phyloP scores from a whole-genome alignment of 2,888 invertebrate genomes.

The Arctia plantaginis region DNA sequence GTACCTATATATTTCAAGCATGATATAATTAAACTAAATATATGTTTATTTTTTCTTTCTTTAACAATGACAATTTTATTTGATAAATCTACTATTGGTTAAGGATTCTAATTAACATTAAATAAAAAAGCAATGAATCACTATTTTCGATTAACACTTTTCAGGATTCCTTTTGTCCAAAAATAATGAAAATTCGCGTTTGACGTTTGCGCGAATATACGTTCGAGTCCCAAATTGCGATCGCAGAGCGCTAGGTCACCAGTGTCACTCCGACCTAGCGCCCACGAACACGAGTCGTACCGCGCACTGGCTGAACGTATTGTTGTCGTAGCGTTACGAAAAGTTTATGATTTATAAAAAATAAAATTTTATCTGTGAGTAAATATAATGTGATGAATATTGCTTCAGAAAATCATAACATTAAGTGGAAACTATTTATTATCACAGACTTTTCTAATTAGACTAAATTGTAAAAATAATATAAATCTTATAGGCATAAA shows the following conservation, averaged over 20 bases:
- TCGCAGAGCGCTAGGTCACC: slow-evolving; percentile 57
- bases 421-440: slow-evolving; percentile 28
- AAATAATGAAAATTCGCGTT: slow-evolving; percentile 36
- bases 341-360: slow-evolving; percentile 32
- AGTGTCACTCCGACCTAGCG: slow-evolving; percentile 59
- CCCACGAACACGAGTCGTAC: slow-evolving; percentile 50
- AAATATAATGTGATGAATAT: slow-evolving; percentile 24
- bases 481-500: not conserved
- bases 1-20: not conserved
- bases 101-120: not conserved
- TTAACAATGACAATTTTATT: no score
- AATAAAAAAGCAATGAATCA: not conserved
- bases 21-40: not conserved
- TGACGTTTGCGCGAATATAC: slow-evolving; percentile 57
- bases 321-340: slow-evolving; percentile 36
- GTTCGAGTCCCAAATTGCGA: slow-evolving; percentile 58
- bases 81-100: not conserved
- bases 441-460: slow-evolving; percentile 33
- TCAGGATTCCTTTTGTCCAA: not conserved
- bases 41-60: no score
- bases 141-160: not conserved
- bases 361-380: slow-evolving; percentile 17
- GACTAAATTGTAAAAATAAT: slow-evolving; percentile 13
- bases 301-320: slow-evolving; percentile 27
- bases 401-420: slow-evolving; percentile 17